These are phyloP conservation scores for Oreonectes daqikongensis DNA, from an alignment of 2,797 vertebrate species.

Conservation along the genomic window DNA sequence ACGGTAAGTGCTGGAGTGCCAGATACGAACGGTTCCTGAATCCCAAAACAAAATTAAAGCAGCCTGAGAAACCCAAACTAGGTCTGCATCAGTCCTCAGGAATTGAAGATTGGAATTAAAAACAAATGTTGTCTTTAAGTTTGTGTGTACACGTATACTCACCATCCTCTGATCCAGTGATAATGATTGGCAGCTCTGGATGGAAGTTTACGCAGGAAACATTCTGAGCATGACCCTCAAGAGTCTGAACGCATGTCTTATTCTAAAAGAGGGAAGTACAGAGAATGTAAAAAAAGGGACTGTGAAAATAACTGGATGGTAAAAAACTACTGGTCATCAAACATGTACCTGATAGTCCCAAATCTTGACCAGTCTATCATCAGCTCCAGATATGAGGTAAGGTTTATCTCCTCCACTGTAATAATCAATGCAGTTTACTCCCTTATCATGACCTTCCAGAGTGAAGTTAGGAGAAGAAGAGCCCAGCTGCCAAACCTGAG, in stretches of 20 bases:
- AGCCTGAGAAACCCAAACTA: neutral
- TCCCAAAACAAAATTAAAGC: neutral
- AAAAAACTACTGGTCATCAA: neutral
- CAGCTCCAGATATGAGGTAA: slow-evolving; percentile 96
- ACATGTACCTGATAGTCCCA: slow-evolving; percentile 94
- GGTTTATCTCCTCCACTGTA: slow-evolving; percentile 99
- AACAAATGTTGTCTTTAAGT: neutral
- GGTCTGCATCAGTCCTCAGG: neutral
- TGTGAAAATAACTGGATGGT: neutral
- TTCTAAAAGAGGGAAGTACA: slow-evolving; percentile 74
- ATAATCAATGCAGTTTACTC: slow-evolving; percentile 97
- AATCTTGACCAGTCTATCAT: slow-evolving; percentile 96
- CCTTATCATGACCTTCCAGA: slow-evolving; percentile 96
- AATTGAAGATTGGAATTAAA: no score
- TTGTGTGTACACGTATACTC: slow-evolving; percentile 55
- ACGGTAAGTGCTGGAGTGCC: slow-evolving; percentile 97
- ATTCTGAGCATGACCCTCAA: slow-evolving; percentile 96
- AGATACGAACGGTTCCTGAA: slow-evolving; percentile 94
- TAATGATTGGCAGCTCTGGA: slow-evolving; percentile 95
- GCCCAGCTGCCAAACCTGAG: slow-evolving; percentile 96
- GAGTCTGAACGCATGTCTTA: slow-evolving; percentile 96
- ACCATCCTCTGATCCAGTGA: slow-evolving; percentile 98
- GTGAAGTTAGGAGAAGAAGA: slow-evolving; percentile 98
- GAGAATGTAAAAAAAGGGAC: neutral
- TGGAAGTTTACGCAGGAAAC: slow-evolving; percentile 98